Evolutionary conservation across 2,113 vertebrate species (phyloP).

Genomic region (Gavialis gangeticus): DNA sequence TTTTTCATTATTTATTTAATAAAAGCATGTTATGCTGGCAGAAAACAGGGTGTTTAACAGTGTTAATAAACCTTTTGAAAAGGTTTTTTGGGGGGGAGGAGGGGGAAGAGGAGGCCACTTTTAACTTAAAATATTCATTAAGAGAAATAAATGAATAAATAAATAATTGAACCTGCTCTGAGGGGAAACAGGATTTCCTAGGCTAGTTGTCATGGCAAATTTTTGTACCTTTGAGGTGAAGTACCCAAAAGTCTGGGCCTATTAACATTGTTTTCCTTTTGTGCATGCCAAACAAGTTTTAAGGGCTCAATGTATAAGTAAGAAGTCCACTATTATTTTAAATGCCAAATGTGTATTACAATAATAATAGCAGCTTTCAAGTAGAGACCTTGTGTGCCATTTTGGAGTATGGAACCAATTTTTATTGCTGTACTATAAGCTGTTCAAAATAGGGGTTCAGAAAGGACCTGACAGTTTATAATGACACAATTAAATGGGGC

Average conservation of each 20-base stretch:
- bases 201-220: background rate
- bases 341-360: conserved; percentile 2
- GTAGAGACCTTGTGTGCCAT: conserved; percentile 23
- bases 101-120: no score
- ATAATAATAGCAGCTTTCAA: conserved; percentile 36
- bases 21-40: background rate
- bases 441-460: conserved; percentile 48
- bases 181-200: background rate
- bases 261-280: background rate
- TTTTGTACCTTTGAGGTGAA: background rate
- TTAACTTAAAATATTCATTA: background rate
- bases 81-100: no score
- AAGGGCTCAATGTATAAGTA: background rate
- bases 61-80: no score
- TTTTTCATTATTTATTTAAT: background rate
- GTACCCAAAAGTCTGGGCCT: background rate
- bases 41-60: no score
- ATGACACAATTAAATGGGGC: conserved; percentile 68
- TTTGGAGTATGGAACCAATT: conserved; percentile 39
- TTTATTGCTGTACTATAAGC: conserved; percentile 58
- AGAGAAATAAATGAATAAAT: background rate
- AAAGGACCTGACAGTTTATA: conserved; percentile 46
- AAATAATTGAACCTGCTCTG: background rate
- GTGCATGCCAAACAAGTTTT: background rate
- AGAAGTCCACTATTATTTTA: background rate